Conservation (phyloP, 2,113 vertebrate genomes). For the Nymphicus hollandicus region DNA sequence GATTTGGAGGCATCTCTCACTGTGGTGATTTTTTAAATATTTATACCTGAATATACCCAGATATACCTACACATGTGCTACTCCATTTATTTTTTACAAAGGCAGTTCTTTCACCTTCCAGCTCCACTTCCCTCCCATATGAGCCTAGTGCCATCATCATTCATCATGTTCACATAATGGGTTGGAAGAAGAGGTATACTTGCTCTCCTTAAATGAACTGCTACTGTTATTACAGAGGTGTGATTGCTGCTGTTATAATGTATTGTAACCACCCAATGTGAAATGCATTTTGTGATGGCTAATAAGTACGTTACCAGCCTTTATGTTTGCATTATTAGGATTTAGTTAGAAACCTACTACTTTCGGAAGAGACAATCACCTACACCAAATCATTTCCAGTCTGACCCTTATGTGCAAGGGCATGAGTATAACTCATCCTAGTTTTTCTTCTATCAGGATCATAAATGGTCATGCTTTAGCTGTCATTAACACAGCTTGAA, state of each 20-base stretch:
- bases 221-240: constrained; percentile 47
- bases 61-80: background rate
- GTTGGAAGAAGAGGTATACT: constrained; percentile 48
- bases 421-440: constrained; percentile 34
- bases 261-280: constrained; percentile 57
- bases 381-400: background rate
- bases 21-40: background rate
- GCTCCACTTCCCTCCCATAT: background rate
- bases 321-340: constrained; percentile 65
- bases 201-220: constrained; percentile 59
- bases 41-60: background rate
- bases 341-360: constrained; percentile 56
- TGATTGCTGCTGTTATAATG: constrained; percentile 55
- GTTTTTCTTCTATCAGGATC: background rate
- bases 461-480: constrained; percentile 28
- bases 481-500: background rate
- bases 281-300: constrained; percentile 61
- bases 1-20: background rate
- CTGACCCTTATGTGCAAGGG: constrained; percentile 48
- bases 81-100: constrained; percentile 13
- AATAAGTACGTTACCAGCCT: constrained; percentile 59
- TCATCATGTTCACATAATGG: constrained; percentile 55
- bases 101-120: constrained; percentile 47
- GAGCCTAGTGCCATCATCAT: constrained; percentile 31
- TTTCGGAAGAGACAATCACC: background rate